Base-by-base conservation (phyloP, 92 coral and sea anemone species). In the Muricea muricata region DNA sequence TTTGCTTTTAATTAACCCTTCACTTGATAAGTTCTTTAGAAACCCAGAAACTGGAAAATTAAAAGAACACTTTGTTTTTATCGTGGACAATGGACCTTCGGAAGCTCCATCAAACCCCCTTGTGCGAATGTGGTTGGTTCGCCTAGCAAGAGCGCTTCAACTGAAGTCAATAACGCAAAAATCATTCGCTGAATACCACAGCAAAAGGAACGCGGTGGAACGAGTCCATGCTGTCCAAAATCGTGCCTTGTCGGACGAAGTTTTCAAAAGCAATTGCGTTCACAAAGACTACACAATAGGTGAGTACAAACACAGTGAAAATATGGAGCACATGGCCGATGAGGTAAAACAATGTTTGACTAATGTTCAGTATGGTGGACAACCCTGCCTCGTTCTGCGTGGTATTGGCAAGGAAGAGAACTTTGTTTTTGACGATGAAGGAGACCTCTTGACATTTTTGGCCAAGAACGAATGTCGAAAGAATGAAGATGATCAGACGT, bases 81-180 rank as follows among this genome's bases (percentile, higher is more conserved):
- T 92, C 35, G 93, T 92, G 45, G 93, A 92, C 33, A 92, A 92
- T 73, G 93, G 94, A 14, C 94, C 94, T 11, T 69, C 94, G 0
- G 90, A 88, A 73, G 91, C 87, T n/a, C 81, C 24, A 55, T 18
- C 28, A 3, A 55, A 55, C 15, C 12, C 65, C 5, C 65, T 87
- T 15, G 91, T 89, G 34, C 58, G 75, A 12, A 72, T 89, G 87
- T 85, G 89, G 87, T 30, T 89, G 32, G 92, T 85, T 18, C 85
- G 89, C n/a, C 57, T 85, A 1, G 89, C 83, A 5, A 21, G 65
- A 76, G 20, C 50, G 15, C 37, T 48, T 1, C 3, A 57, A 39
- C 66, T 48, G 42, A 76, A 57, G 50, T 57, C 66, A 18, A 25
- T 32, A 5, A 76, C 86, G 6, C 92, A 89, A 34, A 89, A 89